phyloP scores from a whole-genome alignment of 1,140 invertebrate species.

The Alviniconcha marisindica region DNA sequence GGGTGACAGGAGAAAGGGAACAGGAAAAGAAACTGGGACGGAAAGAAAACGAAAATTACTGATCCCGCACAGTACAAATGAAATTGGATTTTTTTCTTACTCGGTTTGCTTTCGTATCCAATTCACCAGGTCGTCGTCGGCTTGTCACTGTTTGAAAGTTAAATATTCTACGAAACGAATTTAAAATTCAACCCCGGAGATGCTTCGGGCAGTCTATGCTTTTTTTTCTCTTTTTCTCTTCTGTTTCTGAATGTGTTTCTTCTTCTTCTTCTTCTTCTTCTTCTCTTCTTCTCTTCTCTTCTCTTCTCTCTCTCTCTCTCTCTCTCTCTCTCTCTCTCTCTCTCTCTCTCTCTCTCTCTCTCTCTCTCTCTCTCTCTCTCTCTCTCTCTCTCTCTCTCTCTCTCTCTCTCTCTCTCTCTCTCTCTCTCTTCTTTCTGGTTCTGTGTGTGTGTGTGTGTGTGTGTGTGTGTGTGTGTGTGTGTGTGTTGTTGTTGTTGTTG shows the following conservation, averaged over 20 bases:
- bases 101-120: too few species aligned
- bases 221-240: neutral
- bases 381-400: slow-evolving; percentile 24
- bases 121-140: too few species aligned
- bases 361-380: slow-evolving; percentile 24
- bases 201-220: neutral
- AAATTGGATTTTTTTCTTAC: too few species aligned
- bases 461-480: too few species aligned
- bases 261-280: neutral
- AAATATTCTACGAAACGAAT: too few species aligned
- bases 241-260: neutral
- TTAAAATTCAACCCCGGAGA: too few species aligned
- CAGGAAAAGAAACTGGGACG: too few species aligned
- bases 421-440: neutral
- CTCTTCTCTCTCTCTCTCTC: neutral
- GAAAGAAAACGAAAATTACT: too few species aligned
- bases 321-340: slow-evolving; percentile 24
- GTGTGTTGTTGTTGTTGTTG: too few species aligned
- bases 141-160: too few species aligned
- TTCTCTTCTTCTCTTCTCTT: slow-evolving; percentile 25
- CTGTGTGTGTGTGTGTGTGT: slow-evolving; percentile 1
- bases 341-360: slow-evolving; percentile 6
- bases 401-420: slow-evolving; percentile 15
- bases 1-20: too few species aligned
- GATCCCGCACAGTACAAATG: too few species aligned